A percentile compares a stretch with the other conserved stretches of the same genome.
phyloP scores from a whole-genome alignment of 2,888 invertebrate species.

The Xanthorhoe spadicearia region DNA sequence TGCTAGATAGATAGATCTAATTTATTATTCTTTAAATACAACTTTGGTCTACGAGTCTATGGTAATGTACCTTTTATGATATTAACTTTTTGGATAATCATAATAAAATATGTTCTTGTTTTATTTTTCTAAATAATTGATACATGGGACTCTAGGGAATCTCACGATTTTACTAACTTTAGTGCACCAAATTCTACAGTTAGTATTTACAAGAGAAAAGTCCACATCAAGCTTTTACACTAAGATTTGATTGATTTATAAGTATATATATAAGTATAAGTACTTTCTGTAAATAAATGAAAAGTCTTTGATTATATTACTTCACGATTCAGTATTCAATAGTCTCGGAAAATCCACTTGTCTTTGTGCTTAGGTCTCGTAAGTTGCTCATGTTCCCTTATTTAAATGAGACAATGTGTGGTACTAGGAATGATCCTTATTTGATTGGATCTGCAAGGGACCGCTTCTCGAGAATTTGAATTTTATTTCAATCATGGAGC shows the following conservation, averaged over 20 bases:
- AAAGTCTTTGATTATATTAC: not conserved
- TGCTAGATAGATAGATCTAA: slow-evolving; percentile 9
- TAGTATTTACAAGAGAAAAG: too few relatives aligned
- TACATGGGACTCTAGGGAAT: too few relatives aligned
- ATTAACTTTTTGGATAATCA: not conserved
- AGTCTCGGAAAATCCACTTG: slow-evolving; percentile 2
- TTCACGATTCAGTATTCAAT: not conserved
- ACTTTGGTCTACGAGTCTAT: slow-evolving; percentile 1
- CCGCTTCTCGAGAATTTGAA: slow-evolving; percentile 66
- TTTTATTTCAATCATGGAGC: slow-evolving; percentile 70
- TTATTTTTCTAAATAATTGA: too few relatives aligned
- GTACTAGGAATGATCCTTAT: slow-evolving; percentile 58
- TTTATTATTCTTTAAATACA: slow-evolving; percentile 10
- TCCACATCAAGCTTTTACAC: too few relatives aligned
- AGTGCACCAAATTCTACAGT: too few relatives aligned
- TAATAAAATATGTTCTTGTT: not conserved
- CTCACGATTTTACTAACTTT: too few relatives aligned
- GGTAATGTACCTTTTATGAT: not conserved
- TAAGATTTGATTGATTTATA: too few relatives aligned
- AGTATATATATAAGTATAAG: too few relatives aligned
- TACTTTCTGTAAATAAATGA: not conserved
- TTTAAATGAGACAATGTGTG: slow-evolving; percentile 68
- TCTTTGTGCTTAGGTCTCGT: slow-evolving; percentile 28
- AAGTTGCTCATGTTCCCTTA: slow-evolving; percentile 57
- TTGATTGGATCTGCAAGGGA: slow-evolving; percentile 71